A percentile compares a stretch with the other conserved stretches of the same genome.
Evolutionary conservation across 2,113 vertebrate species (phyloP).

Genomic region (Lasiurus borealis): DNA sequence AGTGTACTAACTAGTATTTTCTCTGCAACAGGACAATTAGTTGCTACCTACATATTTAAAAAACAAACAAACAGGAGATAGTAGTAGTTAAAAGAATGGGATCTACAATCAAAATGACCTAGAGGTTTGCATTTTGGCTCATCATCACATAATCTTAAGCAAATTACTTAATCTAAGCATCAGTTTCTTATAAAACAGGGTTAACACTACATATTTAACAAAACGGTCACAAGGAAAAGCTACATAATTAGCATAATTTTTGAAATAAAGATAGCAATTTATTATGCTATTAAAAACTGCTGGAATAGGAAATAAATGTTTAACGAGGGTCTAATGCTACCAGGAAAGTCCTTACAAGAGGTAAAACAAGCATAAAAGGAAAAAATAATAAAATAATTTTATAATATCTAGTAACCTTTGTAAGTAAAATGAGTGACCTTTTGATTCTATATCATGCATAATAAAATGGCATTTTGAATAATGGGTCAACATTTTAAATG

Average conservation of each 20-base stretch:
- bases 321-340: constrained; percentile 26
- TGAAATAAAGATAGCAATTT: not conserved
- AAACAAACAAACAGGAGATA: not conserved
- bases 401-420: constrained; percentile 30
- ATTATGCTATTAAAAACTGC: constrained; percentile 48
- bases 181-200: constrained; percentile 25
- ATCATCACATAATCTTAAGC: not conserved
- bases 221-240: not conserved
- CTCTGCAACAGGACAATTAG: constrained; percentile 53
- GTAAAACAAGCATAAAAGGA: constrained; percentile 8
- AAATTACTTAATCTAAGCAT: constrained; percentile 51
- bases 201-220: constrained; percentile 31
- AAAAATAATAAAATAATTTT: constrained; percentile 2
- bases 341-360: not conserved
- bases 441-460: constrained; percentile 22
- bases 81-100: constrained; percentile 31
- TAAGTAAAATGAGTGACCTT: constrained; percentile 48
- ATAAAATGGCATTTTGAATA: constrained; percentile 65
- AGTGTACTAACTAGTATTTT: constrained; percentile 11
- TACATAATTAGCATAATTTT: constrained; percentile 4
- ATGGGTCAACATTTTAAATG: constrained; percentile 75
- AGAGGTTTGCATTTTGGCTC: not conserved
- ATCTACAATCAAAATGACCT: not conserved
- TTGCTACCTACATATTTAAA: not conserved
- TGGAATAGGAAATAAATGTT: not conserved